A percentile compares a stretch with the other conserved stretches of the same genome.
Conservation (phyloP, 2,888 invertebrate species). For the Tetranychus piercei region DNA sequence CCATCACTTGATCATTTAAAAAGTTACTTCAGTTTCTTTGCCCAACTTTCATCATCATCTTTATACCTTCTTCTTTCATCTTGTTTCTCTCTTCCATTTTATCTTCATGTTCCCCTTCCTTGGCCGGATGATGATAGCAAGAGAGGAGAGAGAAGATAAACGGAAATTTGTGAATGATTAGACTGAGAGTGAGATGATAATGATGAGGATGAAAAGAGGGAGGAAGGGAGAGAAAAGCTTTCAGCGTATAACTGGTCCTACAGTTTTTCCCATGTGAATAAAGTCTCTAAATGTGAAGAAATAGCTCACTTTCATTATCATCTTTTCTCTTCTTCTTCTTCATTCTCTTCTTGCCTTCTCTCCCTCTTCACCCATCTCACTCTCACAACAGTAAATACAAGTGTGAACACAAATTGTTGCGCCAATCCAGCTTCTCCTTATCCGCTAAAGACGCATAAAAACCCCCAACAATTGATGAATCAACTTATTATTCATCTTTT, state of each 20-base stretch:
- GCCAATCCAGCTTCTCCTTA: no score
- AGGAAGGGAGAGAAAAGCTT: not conserved
- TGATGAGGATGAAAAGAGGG: not conserved
- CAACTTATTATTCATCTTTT: no score
- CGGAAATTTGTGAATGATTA: not conserved
- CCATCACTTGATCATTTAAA: not conserved
- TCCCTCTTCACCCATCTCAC: conserved; percentile 3
- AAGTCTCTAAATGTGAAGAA: no score
- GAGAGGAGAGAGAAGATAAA: not conserved
- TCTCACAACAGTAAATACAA: not conserved
- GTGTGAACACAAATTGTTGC: not conserved
- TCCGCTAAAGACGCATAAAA: no score
- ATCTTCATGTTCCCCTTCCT: not conserved
- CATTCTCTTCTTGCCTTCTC: not conserved
- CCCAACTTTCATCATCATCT: not conserved
- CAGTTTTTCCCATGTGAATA: not conserved
- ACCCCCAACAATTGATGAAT: no score
- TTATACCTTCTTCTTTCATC: not conserved
- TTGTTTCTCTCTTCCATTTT: not conserved
- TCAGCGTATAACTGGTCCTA: not conserved
- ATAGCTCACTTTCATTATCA: not conserved
- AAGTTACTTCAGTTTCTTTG: not conserved
- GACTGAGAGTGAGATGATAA: not conserved
- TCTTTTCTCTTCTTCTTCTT: not conserved
- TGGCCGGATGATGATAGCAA: not conserved